Evolutionary conservation across 2,888 invertebrate genomes (phyloP), one percentile per base, ranked within the genome.

Genomic region (Aphidius colemani): DNA sequence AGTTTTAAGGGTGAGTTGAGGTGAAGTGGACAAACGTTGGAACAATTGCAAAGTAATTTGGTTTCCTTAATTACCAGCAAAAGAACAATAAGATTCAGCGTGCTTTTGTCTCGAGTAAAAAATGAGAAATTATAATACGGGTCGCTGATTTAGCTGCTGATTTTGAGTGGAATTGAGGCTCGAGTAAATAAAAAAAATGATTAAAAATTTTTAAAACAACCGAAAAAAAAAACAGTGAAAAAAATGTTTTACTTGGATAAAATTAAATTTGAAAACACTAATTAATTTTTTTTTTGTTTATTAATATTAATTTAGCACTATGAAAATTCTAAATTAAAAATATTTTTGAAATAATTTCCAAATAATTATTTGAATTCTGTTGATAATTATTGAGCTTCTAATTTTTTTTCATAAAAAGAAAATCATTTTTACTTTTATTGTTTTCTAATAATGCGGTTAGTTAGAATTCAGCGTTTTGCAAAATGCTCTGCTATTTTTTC

Each of bases 71-170:
- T 81, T 81, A 82, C 80, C 77, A 76, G 71, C 78, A 73, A 77
- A 79, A 77, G 80, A 81, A 81, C 80, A 82, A 81, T 82, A 80
- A 78, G 80, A 82, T 81, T 82, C 78, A 76, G 73, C 72, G 74
- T 70, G 75, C 81, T 79, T 82, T 82, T 82, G 80, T 82, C 77
- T 71, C 67, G 71, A 64, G 75, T 70, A 80, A 81, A 18, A 81
- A 82, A 81, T 80, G 80, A 80, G 75, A 78, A 80, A 80, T 80
- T 79, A 78, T 73, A 70, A 72, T 69, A 72, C 77, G 77, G 79
- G 78, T 81, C 80, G 79, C 72, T 69, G 74, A 71, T 59, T 71
- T 65, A 69, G 57, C 57, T 48, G 7, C 57, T n/a, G n/a, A n/a
- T n/a, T n/a, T n/a, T 18, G 9, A 55, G 55, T 43, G 43, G 44